phyloP scores from a whole-genome alignment of 2,113 vertebrate genomes.

The Mesoclemmys tuberculata region DNA sequence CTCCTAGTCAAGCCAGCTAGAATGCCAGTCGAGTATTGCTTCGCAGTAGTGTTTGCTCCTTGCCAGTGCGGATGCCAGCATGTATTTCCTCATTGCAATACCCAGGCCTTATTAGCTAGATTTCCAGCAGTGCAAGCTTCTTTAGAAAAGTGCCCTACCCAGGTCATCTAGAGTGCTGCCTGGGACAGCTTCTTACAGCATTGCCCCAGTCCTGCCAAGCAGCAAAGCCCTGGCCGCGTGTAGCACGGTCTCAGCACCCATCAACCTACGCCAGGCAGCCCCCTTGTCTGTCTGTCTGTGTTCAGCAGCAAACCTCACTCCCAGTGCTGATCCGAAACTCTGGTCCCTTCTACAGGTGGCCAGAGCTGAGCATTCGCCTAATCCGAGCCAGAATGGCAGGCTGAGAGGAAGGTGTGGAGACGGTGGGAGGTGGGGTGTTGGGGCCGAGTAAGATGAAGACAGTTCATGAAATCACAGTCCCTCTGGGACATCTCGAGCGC shows the following conservation, averaged over 20 bases:
- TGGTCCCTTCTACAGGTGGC: not conserved
- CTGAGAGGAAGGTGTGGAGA: fast-evolving
- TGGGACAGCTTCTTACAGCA: not conserved
- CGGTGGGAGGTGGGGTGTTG: not conserved
- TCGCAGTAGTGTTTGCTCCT: not conserved
- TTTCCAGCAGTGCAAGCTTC: not conserved
- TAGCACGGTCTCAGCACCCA: not conserved
- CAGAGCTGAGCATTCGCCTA: fast-evolving
- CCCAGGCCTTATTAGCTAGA: not conserved
- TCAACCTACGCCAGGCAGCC: not conserved
- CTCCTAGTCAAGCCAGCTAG: not conserved
- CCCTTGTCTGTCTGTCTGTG: not conserved
- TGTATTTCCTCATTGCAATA: not conserved
- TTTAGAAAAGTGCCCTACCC: not conserved
- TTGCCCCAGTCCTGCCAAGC: not conserved
- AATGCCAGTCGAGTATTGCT: not conserved
- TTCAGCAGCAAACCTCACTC: not conserved
- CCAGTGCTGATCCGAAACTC: not conserved
- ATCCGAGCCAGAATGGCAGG: fast-evolving
- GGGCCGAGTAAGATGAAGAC: not conserved
- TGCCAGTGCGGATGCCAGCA: not conserved
- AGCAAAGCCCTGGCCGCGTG: not conserved
- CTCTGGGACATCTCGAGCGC: not conserved
- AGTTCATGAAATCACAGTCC: not conserved
- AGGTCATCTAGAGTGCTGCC: not conserved